Conservation (phyloP, 2,888 invertebrate species). For the Carterocephalus palaemon region DNA sequence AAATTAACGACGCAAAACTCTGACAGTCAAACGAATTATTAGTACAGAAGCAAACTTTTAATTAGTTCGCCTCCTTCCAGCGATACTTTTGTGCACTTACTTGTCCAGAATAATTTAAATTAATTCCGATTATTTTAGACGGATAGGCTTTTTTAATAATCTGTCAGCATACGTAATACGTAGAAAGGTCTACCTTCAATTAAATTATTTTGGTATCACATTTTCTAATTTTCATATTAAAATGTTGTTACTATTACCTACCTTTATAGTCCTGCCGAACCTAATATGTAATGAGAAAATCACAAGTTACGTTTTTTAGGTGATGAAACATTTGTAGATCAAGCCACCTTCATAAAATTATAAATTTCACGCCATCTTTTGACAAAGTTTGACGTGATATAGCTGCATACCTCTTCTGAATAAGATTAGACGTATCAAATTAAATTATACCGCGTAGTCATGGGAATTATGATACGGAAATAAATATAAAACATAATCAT, state of each 20-base stretch:
- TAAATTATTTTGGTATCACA: neutral
- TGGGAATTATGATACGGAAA: conserved; percentile 3
- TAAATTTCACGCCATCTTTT: conserved; percentile 56
- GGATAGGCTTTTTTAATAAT: conserved; percentile 35
- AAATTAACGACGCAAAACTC: conserved; percentile 79
- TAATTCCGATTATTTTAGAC: conserved; percentile 64
- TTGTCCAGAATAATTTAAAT: conserved; percentile 67
- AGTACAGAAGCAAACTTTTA: conserved; percentile 77
- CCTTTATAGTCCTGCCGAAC: neutral
- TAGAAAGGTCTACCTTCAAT: no score
- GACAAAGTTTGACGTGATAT: conserved; percentile 19
- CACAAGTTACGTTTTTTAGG: conserved; percentile 1
- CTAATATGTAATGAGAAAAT: neutral
- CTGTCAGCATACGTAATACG: neutral
- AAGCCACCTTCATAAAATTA: conserved; percentile 42
- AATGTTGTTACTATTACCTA: conserved; percentile 13
- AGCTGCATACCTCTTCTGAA: conserved; percentile 2
- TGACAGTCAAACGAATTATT: conserved; percentile 79
- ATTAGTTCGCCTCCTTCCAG: conserved; percentile 72
- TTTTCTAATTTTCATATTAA: conserved; percentile 3
- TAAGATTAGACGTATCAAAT: conserved; percentile 17
- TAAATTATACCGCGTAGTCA: conserved; percentile 18
- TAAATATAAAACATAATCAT: conserved; percentile 12
- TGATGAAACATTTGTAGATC: neutral
- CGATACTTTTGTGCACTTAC: conserved; percentile 73